These are phyloP conservation scores for Saccostrea echinata DNA, from an alignment of 1,140 invertebrate genomes.

Conservation along the genomic window DNA sequence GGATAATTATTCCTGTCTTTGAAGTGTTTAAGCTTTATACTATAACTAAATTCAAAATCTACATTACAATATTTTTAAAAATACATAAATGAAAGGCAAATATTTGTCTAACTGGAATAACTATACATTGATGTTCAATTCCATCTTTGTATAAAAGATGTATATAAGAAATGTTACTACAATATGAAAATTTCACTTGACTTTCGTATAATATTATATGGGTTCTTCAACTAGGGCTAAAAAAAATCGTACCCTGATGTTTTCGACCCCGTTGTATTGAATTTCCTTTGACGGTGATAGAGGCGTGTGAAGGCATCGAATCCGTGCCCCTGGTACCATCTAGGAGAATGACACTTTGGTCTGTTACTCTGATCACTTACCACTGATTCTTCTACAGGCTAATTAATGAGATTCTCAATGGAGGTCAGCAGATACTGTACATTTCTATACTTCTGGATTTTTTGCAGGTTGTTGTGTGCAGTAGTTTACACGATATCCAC, in stretches of 20 bases:
- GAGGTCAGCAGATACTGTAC: neutral
- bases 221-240: too few relatives aligned
- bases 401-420: neutral
- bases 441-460: conserved; percentile 20
- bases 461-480: neutral
- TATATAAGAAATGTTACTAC: too few relatives aligned
- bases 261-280: neutral
- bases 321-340: neutral
- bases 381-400: neutral
- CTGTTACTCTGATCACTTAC: neutral
- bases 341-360: conserved; percentile 24
- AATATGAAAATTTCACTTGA: too few relatives aligned
- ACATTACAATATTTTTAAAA: too few relatives aligned
- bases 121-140: too few relatives aligned
- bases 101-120: too few relatives aligned
- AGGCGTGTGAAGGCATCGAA: neutral
- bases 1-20: too few relatives aligned
- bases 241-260: neutral
- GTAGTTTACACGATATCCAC: neutral
- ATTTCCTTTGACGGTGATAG: neutral
- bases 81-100: too few relatives aligned
- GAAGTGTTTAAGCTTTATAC: too few relatives aligned
- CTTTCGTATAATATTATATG: neutral
- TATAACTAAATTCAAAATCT: too few relatives aligned
- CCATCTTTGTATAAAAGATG: too few relatives aligned